phyloP scores from a whole-genome alignment of 2,113 vertebrate genomes.

The Gasterosteus aculeatus region DNA sequence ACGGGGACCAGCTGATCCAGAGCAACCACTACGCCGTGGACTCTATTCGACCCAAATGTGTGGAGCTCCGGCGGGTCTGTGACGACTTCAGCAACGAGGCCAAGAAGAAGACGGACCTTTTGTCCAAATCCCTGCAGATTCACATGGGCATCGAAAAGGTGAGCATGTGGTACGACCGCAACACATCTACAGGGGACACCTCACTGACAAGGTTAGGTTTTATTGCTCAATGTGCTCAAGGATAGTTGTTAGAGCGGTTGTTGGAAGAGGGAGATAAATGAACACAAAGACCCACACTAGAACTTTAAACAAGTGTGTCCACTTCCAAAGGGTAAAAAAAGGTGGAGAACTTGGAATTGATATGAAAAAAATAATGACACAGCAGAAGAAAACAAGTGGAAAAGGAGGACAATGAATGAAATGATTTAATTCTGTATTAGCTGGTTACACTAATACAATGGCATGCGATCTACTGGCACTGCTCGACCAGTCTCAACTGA shows the following conservation, averaged over 20 bases:
- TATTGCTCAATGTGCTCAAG: too few species aligned
- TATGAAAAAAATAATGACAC: neutral
- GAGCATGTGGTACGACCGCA: neutral
- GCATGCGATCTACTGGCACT: too few species aligned
- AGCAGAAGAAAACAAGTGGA: neutral
- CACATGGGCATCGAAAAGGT: slow-evolving; percentile 91
- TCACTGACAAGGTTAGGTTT: neutral
- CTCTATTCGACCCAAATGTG: slow-evolving; percentile 92
- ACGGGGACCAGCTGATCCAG: slow-evolving; percentile 94
- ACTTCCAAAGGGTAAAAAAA: neutral
- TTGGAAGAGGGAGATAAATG: neutral
- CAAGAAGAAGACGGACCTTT: slow-evolving; percentile 88
- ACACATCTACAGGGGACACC: too few species aligned
- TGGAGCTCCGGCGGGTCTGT: slow-evolving; percentile 90
- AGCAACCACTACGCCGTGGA: slow-evolving; percentile 93
- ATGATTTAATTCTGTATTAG: neutral
- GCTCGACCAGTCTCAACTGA: too few species aligned
- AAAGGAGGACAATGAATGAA: too few species aligned
- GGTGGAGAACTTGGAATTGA: neutral
- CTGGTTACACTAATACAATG: too few species aligned
- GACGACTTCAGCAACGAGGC: slow-evolving; percentile 93
- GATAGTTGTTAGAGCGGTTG: too few species aligned
- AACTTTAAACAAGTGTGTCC: too few species aligned
- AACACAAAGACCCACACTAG: neutral
- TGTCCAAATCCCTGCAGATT: slow-evolving; percentile 90